phyloP scores from a whole-genome alignment of 1,140 invertebrate genomes.

The Drosophila cardini region DNA sequence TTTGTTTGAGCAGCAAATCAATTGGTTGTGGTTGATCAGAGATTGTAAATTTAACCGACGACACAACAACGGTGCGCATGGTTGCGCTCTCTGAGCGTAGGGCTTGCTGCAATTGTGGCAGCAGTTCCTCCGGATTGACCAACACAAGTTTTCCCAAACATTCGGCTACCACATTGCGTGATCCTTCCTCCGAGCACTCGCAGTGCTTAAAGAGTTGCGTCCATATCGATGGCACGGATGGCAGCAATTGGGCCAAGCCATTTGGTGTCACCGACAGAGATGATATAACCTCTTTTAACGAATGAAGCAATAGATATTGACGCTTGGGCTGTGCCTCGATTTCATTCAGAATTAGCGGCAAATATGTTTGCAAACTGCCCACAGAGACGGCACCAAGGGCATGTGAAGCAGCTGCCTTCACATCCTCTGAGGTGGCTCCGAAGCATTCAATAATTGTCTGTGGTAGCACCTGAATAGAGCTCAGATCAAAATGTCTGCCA shows the following conservation, averaged over 20 bases:
- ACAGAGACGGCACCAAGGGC: slow-evolving; percentile 97
- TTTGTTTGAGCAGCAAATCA: slow-evolving; percentile 93
- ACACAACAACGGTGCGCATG: slow-evolving; percentile 98
- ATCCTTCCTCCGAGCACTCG: slow-evolving; percentile 98
- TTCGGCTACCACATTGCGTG: slow-evolving; percentile 98
- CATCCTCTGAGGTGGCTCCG: slow-evolving; percentile 91
- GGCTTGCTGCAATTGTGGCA: slow-evolving; percentile 92
- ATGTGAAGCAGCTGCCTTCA: slow-evolving; percentile 98
- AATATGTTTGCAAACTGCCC: slow-evolving; percentile 96
- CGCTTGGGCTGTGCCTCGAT: slow-evolving; percentile 96
- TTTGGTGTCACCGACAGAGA: slow-evolving; percentile 92
- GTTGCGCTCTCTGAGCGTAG: slow-evolving; percentile 92
- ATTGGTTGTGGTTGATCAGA: slow-evolving; percentile 98
- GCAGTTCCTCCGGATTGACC: slow-evolving; percentile 93
- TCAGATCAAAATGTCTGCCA: slow-evolving; percentile 95
- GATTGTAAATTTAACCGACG: slow-evolving; percentile 99
- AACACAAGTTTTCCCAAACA: slow-evolving; percentile 98
- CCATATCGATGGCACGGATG: slow-evolving; percentile 96
- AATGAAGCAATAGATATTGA: slow-evolving; percentile 98
- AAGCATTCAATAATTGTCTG: slow-evolving; percentile 92
- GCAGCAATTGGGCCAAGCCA: slow-evolving; percentile 92
- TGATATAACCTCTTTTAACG: slow-evolving; percentile 98
- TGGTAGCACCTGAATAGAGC: slow-evolving; percentile 90
- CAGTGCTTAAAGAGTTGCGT: slow-evolving; percentile 95
- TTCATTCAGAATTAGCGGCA: slow-evolving; percentile 97